A percentile compares a stretch with the other conserved stretches of the same genome.
These are phyloP conservation scores for Hepsetus odoe DNA, from an alignment of 2,113 vertebrate species.

Conservation along the genomic window DNA sequence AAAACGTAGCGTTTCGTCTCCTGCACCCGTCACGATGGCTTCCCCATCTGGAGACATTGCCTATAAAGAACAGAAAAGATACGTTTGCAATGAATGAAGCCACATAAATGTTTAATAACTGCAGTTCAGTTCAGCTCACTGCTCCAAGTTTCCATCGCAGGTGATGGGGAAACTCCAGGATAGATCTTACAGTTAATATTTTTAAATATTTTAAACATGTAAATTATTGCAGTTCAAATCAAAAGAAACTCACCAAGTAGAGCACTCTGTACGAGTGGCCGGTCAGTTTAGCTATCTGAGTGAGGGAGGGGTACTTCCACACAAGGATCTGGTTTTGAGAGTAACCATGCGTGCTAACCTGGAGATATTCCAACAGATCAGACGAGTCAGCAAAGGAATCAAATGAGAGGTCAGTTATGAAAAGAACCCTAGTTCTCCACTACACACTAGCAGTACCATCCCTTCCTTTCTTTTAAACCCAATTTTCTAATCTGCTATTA, in stretches of 20 bases:
- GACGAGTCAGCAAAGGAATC: background rate
- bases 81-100: too few species aligned
- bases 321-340: conserved; percentile 99
- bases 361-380: background rate
- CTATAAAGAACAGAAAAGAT: conserved; percentile 63
- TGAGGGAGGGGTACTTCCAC: conserved; percentile 97
- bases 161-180: too few species aligned
- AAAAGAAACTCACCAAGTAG: conserved; percentile 83
- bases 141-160: too few species aligned
- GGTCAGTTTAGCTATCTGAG: conserved; percentile 96
- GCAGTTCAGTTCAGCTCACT: too few species aligned
- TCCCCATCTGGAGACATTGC: conserved; percentile 99
- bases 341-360: conserved; percentile 98
- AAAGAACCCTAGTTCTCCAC: too few species aligned
- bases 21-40: conserved; percentile 96
- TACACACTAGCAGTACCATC: background rate
- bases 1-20: conserved; percentile 95
- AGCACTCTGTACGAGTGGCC: conserved; percentile 96
- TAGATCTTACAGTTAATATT: too few species aligned
- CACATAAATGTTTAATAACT: too few species aligned
- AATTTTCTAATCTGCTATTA: too few species aligned
- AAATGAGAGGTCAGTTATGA: too few species aligned
- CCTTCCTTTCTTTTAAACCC: too few species aligned
- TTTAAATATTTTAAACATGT: too few species aligned
- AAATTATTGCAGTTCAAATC: background rate